Conservation (phyloP, 2,113 vertebrate genomes). For the Delphinapterus leucas region DNA sequence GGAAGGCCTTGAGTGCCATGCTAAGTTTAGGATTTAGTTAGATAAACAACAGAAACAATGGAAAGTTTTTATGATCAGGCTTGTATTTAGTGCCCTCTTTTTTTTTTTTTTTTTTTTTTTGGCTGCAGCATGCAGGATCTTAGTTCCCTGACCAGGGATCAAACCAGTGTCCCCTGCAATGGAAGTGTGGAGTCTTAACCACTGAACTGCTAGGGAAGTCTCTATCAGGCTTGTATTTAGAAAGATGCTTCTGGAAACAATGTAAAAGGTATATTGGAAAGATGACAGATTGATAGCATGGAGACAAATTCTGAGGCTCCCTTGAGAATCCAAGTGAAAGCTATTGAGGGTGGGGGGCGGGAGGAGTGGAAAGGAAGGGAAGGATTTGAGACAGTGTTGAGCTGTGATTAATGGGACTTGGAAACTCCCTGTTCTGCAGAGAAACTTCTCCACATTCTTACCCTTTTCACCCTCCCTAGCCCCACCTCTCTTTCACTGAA, state of each 20-base stretch:
- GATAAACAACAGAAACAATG: neutral
- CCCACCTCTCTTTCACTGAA: neutral
- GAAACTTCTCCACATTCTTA: conserved; percentile 40
- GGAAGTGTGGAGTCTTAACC: too few species aligned
- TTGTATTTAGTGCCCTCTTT: neutral
- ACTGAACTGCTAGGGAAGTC: too few species aligned
- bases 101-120: too few species aligned
- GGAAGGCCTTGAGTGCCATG: neutral
- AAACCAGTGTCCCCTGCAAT: too few species aligned
- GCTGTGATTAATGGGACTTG: conserved; percentile 53
- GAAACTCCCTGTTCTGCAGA: conserved; percentile 49
- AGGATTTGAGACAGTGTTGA: neutral
- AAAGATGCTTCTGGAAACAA: neutral
- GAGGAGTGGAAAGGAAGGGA: neutral
- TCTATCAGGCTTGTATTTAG: neutral
- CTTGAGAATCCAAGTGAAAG: neutral
- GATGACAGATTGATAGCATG: neutral
- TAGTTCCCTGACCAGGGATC: too few species aligned
- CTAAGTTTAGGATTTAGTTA: neutral
- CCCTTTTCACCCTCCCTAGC: conserved; percentile 28
- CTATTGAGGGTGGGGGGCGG: neutral
- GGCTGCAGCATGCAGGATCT: too few species aligned
- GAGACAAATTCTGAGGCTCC: neutral
- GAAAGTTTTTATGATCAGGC: conserved; percentile 34
- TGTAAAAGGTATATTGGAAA: neutral